Evolutionary conservation across 2,113 vertebrate species (phyloP).

Genomic region (Poicephalus gulielmi): DNA sequence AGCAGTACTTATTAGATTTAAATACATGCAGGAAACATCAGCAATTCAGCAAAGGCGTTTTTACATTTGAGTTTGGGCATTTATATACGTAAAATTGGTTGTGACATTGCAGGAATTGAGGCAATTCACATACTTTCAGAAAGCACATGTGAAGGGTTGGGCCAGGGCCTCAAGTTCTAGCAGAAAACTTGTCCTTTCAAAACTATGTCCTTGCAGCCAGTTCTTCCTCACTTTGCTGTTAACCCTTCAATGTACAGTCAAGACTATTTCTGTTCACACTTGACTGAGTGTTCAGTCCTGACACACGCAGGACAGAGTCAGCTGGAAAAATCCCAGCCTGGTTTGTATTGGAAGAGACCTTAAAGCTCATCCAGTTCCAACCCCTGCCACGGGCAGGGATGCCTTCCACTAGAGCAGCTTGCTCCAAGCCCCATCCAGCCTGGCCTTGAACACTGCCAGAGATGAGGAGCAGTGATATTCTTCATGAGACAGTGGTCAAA

Average conservation of each 20-base stretch:
- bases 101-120: slow-evolving; percentile 26
- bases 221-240: neutral
- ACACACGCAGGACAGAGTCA: neutral
- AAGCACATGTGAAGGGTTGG: neutral
- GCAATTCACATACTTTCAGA: neutral
- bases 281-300: neutral
- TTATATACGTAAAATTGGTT: neutral
- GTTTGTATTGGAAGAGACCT: neutral
- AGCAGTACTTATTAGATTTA: neutral
- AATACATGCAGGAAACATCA: neutral
- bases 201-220: neutral
- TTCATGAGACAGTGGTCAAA: neutral
- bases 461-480: neutral
- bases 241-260: neutral
- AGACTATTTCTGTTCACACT: neutral
- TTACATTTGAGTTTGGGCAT: neutral
- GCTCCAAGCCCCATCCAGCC: neutral
- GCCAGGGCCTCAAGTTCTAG: neutral
- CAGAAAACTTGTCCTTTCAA: neutral
- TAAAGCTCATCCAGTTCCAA: neutral
- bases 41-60: neutral
- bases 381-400: fast-evolving
- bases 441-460: neutral
- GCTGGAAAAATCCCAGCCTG: neutral
- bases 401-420: neutral